phyloP scores from a whole-genome alignment of 1,140 invertebrate genomes.

The Euglossa dilemma region DNA sequence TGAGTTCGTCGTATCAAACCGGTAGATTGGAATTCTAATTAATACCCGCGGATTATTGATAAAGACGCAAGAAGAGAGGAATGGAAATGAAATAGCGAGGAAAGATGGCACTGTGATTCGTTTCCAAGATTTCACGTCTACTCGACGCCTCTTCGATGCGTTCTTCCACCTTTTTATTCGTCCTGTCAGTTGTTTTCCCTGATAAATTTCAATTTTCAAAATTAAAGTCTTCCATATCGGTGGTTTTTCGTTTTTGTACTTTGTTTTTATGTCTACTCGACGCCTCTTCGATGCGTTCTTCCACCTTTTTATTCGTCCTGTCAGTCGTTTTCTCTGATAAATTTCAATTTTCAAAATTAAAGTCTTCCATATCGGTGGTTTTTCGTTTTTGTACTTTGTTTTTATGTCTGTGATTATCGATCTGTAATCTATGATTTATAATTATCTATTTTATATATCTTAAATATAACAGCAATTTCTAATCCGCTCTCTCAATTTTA shows the following conservation, averaged over 20 bases:
- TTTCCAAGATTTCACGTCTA: constrained; percentile 45
- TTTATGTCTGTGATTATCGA: too few species aligned
- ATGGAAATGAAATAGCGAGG: constrained; percentile 18
- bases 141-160: constrained; percentile 51
- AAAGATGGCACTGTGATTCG: constrained; percentile 45
- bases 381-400: too few species aligned
- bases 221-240: too few species aligned
- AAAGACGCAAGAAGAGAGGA: constrained; percentile 41
- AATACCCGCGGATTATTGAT: constrained; percentile 69
- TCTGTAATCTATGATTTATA: too few species aligned
- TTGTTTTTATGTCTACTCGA: constrained; percentile 44
- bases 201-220: too few species aligned
- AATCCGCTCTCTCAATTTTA: too few species aligned
- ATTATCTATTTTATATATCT: too few species aligned
- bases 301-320: constrained; percentile 7
- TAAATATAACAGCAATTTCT: too few species aligned
- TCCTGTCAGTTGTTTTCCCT: not conserved
- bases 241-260: too few species aligned
- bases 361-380: too few species aligned
- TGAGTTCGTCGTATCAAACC: constrained; percentile 61
- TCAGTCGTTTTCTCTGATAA: not conserved
- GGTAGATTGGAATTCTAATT: constrained; percentile 75
- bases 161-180: constrained; percentile 24
- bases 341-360: too few species aligned
- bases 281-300: constrained; percentile 49